Conservation (phyloP, 2,797 vertebrate species). For the Pelobates cultripes region DNA sequence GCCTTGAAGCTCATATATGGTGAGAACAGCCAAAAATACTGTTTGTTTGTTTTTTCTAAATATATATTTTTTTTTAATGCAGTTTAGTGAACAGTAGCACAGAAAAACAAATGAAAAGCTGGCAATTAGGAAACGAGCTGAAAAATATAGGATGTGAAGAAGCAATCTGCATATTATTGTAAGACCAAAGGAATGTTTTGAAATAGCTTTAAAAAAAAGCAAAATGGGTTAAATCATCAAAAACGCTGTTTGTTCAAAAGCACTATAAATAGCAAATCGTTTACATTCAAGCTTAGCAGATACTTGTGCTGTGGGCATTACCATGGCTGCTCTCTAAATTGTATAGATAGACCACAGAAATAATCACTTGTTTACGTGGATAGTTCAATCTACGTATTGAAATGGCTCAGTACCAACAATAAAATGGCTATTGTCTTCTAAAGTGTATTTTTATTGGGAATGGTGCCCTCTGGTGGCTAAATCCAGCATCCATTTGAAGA, state of each 20-base stretch:
- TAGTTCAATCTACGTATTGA: constrained; percentile 5
- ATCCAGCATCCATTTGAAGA: background rate
- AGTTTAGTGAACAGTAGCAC: too few relatives aligned
- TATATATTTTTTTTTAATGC: too few relatives aligned
- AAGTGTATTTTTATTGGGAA: constrained; percentile 33
- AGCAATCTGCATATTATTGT: background rate
- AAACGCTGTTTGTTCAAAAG: background rate
- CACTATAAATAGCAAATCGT: constrained; percentile 20
- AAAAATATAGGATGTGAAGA: background rate
- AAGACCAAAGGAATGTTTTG: background rate
- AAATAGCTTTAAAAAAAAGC: background rate
- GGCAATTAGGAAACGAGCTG: background rate
- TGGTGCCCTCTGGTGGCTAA: constrained; percentile 46
- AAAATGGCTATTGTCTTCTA: constrained; percentile 27
- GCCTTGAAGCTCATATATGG: too few relatives aligned
- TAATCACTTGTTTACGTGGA: constrained; percentile 34
- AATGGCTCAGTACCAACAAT: background rate
- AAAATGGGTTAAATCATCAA: constrained; percentile 1
- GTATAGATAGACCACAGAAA: constrained; percentile 3
- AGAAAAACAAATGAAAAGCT: background rate
- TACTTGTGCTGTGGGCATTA: background rate
- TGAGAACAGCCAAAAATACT: too few relatives aligned
- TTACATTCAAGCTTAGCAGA: background rate
- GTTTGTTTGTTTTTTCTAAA: too few relatives aligned
- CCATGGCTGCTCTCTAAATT: constrained; percentile 42